A percentile compares a stretch with the other conserved stretches of the same genome.
Evolutionary conservation across 1,140 invertebrate species (phyloP).

Genomic region (Lepidotrigona ventralis): DNA sequence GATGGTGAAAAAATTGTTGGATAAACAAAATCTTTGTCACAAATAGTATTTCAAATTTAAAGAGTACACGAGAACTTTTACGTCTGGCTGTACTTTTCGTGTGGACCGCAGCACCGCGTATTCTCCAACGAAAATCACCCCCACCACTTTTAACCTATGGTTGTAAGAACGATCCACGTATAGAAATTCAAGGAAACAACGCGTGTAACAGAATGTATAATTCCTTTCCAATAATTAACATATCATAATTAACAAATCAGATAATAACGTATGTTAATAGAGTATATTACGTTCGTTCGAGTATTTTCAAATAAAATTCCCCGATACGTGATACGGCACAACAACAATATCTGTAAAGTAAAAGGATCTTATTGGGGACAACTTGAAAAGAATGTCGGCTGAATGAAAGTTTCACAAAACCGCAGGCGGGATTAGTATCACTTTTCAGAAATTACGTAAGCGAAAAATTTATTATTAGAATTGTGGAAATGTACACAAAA

Average conservation of each 20-base stretch:
- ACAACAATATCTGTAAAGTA: conserved; percentile 29
- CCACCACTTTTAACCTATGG: background rate
- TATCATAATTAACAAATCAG: background rate
- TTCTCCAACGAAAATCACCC: background rate
- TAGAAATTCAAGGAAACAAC: background rate
- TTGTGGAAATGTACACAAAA: too few species aligned
- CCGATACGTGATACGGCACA: conserved; percentile 27
- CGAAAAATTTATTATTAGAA: conserved; percentile 18
- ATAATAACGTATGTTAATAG: background rate
- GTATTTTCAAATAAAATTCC: background rate
- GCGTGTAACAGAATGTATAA: too few species aligned
- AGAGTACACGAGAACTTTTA: background rate
- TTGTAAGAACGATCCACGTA: too few species aligned
- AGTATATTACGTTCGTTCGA: background rate
- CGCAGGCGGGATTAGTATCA: conserved; percentile 24
- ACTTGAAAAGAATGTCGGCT: conserved; percentile 18
- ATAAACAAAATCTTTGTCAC: too few species aligned
- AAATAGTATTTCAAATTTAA: background rate
- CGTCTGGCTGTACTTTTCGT: conserved; percentile 21
- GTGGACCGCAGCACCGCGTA: conserved; percentile 26
- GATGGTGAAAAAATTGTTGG: background rate
- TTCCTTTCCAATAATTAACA: background rate
- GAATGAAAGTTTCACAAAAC: conserved; percentile 46
- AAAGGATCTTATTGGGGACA: conserved; percentile 38
- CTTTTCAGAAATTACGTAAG: conserved; percentile 40